A percentile compares a stretch with the other conserved stretches of the same genome.
Evolutionary conservation across 2,888 invertebrate genomes (phyloP).

Genomic region (Chymomyza fuscimana): DNA sequence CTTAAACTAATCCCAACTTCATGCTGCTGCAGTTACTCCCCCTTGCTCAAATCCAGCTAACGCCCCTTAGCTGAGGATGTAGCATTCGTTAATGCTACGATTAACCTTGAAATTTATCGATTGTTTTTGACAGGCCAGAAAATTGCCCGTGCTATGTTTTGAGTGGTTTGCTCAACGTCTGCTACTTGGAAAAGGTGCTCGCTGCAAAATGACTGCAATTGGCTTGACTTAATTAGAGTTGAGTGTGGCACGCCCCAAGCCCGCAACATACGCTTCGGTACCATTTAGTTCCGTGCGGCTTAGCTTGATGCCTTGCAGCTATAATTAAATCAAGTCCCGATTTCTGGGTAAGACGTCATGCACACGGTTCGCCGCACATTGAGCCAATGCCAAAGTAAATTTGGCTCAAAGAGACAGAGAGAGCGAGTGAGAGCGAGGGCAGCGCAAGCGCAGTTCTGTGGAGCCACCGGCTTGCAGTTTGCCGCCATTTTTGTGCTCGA

Average conservation of each 20-base stretch:
- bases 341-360: slow-evolving; percentile 27
- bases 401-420: not conserved
- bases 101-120: slow-evolving; percentile 65
- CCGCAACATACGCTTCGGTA: slow-evolving; percentile 22
- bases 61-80: not conserved
- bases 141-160: slow-evolving; percentile 23
- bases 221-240: slow-evolving; percentile 44
- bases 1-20: too few relatives aligned
- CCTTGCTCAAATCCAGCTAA: not conserved
- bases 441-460: slow-evolving; percentile 35
- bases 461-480: slow-evolving; percentile 6
- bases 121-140: slow-evolving; percentile 22
- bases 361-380: not conserved
- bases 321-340: slow-evolving; percentile 53
- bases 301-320: slow-evolving; percentile 26
- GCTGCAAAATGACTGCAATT: slow-evolving; percentile 44
- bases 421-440: slow-evolving; percentile 2
- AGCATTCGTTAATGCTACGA: slow-evolving; percentile 11
- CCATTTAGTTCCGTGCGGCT: slow-evolving; percentile 3
- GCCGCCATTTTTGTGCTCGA: slow-evolving; percentile 28
- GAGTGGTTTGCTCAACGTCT: not conserved
- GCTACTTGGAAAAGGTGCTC: slow-evolving; percentile 8
- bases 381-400: not conserved
- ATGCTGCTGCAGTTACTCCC: not conserved
- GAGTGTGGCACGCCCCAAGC: slow-evolving; percentile 6